A percentile compares a stretch with the other conserved stretches of the same genome.
phyloP scores from a whole-genome alignment of 2,797 vertebrate genomes.

The Knipowitschia caucasica region DNA sequence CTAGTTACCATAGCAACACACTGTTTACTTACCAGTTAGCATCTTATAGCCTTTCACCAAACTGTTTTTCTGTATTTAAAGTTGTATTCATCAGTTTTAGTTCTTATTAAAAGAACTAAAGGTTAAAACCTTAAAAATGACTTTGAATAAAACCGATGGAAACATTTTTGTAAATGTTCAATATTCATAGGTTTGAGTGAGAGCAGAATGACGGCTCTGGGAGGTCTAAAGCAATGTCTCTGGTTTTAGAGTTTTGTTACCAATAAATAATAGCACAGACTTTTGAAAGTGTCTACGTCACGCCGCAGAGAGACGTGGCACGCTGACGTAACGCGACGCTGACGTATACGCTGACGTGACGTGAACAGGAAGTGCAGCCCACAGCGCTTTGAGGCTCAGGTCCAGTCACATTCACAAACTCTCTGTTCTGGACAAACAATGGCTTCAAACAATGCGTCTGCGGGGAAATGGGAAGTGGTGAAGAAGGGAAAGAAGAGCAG shows the following conservation, averaged over 20 bases:
- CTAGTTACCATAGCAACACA: no score
- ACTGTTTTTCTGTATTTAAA: no score
- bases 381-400: constrained; percentile 43
- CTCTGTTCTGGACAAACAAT: constrained; percentile 40
- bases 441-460: constrained; percentile 71
- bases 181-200: no score
- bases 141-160: no score
- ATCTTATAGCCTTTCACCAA: no score
- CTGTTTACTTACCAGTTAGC: no score
- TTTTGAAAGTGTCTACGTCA: constrained; percentile 60
- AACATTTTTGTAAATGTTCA: no score
- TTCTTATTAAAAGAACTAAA: no score
- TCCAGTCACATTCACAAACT: not conserved
- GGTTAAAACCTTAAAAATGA: no score
- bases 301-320: constrained; percentile 72
- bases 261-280: not conserved
- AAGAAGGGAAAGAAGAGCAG: constrained; percentile 78
- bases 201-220: no score
- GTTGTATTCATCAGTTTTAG: no score
- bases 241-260: no score
- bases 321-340: constrained; percentile 38
- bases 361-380: constrained; percentile 8
- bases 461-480: constrained; percentile 86
- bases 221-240: not conserved
- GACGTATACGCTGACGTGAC: constrained; percentile 1